Evolutionary conservation across 2,888 invertebrate species (phyloP), one percentile per base, ranked within the genome.

Genomic region (Lithophane ornitopus): DNA sequence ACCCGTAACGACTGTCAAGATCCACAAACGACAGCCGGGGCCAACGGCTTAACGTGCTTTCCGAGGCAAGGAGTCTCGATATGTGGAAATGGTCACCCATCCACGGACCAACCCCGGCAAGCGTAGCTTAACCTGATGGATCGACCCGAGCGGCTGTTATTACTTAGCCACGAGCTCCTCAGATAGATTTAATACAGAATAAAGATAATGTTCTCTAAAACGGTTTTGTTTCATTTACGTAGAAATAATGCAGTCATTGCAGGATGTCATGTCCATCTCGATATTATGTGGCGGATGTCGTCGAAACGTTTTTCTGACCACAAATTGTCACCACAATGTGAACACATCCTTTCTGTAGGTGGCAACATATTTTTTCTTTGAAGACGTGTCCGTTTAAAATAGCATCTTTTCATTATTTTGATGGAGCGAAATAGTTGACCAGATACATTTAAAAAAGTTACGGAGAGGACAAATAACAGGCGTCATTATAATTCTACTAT

Each of bases 251-350:
- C 39, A 16, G 58, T 67, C 66, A 86, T 80, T 62, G 71, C 87
- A 87, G 89, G 87, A 89, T 85, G 83, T 85, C 69, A 87, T 81
- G 82, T 82, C 78, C 76, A 82, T 85, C 78, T 77, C 65, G 65
- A 70, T 84, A 78, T 85, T 84, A 82, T 67, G 76, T 71, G 71
- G 66, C 85, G 87, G 86, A 85, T 70, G 85, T 82, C 77, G 76
- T 74, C 49, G 19, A 72, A 61, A 66, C 63, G 78, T 84, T 89
- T 88, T 88, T 87, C 80, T 84, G 70, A 78, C 85, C 79, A 78
- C 85, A 84, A 80, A 69, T 80, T 82, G 76, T 79, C 70, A 80
- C 70, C 71, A 58, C 77, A 71, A 81, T 76, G 77, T 62, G 70
- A 67, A 56, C 62, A 52, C 62, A 85, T 74, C 61, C 67, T 74